Percentiles rank a stretch among this genome's conserved stretches.
Evolutionary conservation across 2,888 invertebrate species (phyloP).

Genomic region (Blera fallax): DNA sequence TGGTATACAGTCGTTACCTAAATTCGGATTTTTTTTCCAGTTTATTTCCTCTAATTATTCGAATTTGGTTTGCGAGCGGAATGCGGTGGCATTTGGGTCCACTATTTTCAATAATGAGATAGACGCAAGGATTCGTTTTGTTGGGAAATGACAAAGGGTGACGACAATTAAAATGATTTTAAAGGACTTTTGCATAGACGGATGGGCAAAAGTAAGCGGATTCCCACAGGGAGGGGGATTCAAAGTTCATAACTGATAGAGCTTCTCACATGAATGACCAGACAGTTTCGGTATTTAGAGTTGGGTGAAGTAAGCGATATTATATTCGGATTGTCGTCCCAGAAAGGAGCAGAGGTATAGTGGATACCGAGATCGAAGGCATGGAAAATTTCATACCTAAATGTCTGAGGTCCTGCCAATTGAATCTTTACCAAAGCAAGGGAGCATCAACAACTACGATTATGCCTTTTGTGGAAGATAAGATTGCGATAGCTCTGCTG

Average conservation of each 20-base stretch:
- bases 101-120: constrained; percentile 17
- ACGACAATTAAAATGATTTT: constrained; percentile 37
- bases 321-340: no score
- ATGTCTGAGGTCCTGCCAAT: no score
- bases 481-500: no score
- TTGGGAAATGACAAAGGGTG: not conserved
- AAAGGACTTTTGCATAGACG: constrained; percentile 11
- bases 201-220: constrained; percentile 7
- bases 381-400: no score
- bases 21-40: constrained; percentile 59
- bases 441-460: no score
- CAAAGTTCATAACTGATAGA: constrained; percentile 1
- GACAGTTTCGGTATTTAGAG: no score
- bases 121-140: not conserved
- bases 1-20: constrained; percentile 75
- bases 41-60: constrained; percentile 68
- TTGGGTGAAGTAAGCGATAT: no score
- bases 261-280: not conserved
- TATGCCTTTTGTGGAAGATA: no score
- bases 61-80: not conserved
- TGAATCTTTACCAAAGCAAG: no score
- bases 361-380: no score
- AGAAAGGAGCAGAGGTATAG: no score
- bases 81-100: not conserved
- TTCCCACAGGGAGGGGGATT: not conserved